phyloP scores from a whole-genome alignment of 2,797 vertebrate species.

The Pangasius larnaudii region DNA sequence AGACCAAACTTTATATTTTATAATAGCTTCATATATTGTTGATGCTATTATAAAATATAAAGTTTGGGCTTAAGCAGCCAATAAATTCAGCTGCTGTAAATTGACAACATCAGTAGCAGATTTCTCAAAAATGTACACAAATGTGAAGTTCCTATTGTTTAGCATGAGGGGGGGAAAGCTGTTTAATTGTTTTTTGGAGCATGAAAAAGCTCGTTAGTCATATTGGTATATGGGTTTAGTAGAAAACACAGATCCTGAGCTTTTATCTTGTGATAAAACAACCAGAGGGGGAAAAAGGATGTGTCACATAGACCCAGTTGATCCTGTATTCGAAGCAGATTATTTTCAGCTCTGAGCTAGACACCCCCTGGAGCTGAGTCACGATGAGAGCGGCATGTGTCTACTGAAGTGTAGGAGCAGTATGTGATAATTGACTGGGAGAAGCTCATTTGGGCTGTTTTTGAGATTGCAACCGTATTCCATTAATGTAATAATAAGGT shows the following conservation, averaged over 20 bases:
- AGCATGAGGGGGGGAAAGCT: neutral
- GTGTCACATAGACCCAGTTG: neutral
- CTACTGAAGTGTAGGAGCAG: conserved; percentile 8
- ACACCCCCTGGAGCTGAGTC: conserved; percentile 7
- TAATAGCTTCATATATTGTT: neutral
- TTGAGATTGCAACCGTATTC: neutral
- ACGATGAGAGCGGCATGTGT: neutral
- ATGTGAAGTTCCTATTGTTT: neutral
- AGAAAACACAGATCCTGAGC: neutral
- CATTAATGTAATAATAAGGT: neutral
- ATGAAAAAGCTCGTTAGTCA: neutral
- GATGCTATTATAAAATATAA: too few relatives aligned
- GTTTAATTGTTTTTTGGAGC: neutral
- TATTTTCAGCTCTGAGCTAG: conserved; percentile 30
- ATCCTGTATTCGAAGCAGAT: conserved; percentile 31
- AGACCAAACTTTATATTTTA: neutral
- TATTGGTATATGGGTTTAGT: too few relatives aligned
- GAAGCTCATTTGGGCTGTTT: conserved; percentile 20
- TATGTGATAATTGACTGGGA: conserved; percentile 24
- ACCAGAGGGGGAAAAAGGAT: conserved; percentile 14
- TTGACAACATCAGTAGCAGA: neutral
- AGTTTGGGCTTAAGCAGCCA: too few relatives aligned
- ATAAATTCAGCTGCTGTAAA: neutral
- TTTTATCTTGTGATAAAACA: conserved; percentile 43
- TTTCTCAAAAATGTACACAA: neutral